Percentiles rank a stretch among this genome's conserved stretches.
Evolutionary conservation across 2,113 vertebrate genomes (phyloP).

Genomic region (Hypocryptadius cinnamomeus): DNA sequence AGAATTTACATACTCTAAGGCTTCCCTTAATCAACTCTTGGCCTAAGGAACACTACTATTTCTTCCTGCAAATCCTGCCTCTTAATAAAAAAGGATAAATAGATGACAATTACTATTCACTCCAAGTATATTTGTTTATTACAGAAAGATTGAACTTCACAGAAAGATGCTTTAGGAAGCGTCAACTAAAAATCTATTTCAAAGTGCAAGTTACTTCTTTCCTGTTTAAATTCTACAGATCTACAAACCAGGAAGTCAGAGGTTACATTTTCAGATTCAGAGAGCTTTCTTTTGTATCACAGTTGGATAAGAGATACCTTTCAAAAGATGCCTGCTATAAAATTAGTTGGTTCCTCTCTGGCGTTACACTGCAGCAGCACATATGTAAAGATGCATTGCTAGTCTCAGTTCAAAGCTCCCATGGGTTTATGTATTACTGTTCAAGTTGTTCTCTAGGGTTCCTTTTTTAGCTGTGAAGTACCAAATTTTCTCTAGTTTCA

Average conservation of each 20-base stretch:
- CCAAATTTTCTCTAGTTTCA: not conserved
- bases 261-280: not conserved
- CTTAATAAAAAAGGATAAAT: not conserved
- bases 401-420: not conserved
- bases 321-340: not conserved
- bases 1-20: not conserved
- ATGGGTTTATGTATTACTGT: not conserved
- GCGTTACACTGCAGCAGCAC: not conserved
- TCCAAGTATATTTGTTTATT: not conserved
- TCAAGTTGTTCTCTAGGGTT: not conserved
- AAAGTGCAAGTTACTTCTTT: not conserved
- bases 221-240: not conserved
- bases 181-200: not conserved
- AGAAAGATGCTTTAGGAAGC: too few species aligned
- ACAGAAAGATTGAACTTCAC: not conserved
- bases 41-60: not conserved
- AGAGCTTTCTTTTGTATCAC: not conserved
- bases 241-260: not conserved
- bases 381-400: not conserved
- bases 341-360: not conserved
- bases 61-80: not conserved
- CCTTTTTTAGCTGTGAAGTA: not conserved
- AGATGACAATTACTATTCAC: not conserved
- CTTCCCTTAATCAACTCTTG: not conserved
- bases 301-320: not conserved